Conservation (phyloP, 2,113 vertebrate species). For the Tursiops truncatus region DNA sequence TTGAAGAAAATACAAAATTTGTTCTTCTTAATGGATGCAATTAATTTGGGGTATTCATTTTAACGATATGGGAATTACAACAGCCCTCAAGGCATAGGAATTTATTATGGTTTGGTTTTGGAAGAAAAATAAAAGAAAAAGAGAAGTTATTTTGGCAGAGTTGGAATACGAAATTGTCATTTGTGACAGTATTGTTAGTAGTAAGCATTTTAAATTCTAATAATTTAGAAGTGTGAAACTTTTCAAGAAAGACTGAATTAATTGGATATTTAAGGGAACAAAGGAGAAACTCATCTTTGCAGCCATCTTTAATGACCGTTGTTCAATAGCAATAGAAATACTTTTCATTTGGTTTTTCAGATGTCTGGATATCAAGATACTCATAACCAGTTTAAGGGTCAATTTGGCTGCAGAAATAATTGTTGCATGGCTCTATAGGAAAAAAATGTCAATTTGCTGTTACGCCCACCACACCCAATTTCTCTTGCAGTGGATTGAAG, state of each 20-base stretch:
- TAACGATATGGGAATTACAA: background rate
- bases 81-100: background rate
- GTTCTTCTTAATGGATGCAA: background rate
- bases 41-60: conserved; percentile 13
- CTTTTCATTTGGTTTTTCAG: conserved; percentile 25
- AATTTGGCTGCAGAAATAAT: conserved; percentile 22
- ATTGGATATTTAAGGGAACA: background rate
- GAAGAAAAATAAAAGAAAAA: background rate
- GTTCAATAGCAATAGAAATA: background rate
- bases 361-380: background rate
- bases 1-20: background rate
- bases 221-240: background rate
- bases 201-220: background rate
- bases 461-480: background rate
- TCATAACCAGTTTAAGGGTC: background rate
- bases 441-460: background rate
- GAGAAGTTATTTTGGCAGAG: background rate
- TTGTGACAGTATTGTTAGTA: conserved; percentile 23
- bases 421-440: background rate
- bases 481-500: background rate
- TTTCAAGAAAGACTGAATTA: background rate
- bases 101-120: conserved; percentile 12
- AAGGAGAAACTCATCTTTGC: background rate
- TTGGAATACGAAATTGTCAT: background rate
- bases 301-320: background rate